Base-by-base conservation (phyloP, 1,140 invertebrate species). In the Drosophila leontia region DNA sequence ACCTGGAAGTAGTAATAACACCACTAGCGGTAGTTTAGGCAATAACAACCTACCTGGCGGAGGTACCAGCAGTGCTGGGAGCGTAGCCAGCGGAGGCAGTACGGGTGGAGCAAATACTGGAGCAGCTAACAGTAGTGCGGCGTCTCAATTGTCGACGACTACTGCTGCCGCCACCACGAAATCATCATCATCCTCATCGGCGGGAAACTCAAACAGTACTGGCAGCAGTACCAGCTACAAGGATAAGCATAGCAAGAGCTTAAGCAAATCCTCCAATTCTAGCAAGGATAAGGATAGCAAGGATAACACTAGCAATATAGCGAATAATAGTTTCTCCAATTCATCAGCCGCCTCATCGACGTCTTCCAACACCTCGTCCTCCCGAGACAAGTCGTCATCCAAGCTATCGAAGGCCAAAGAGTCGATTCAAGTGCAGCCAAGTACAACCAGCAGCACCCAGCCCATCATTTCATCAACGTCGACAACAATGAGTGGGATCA, bases 391-490 rank as follows among this genome's bases (percentile, higher is more conserved):
- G 55, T 88, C 90, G 0, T 92, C 91, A n/a, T 76, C 74, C 3
- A 92, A 92, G 45, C 86, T 91, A 42, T 92, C 91, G 8, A 93
- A 92, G 74, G 91, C 64, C 68, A 92, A 92, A 57, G 92, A 92
- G 26, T 34, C 64, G 8, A 55, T 29, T n/a, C 75, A 51, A 75
- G 42, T 50, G 50, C 53, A 37, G 34, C 51, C 35, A 41, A 77
- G 29, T 61, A 57, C 51, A 15, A 78, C 78, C n/a, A 87, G 62
- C 34, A 83, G 29, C 35, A 63, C 35, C 6, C 58, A 75, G 41
- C 41, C 61, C 15, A 34, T 58, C 3, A 37, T 48, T 59, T 72
- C 67, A n/a, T 61, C 41, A 29, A 60, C 56, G 55, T 44, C 34
- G 55, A 48, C 71, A 57, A 23, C 74, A 26, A 74, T 11, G 5